Evolutionary conservation across 2,888 invertebrate species (phyloP), one percentile per base, ranked within the genome.

Genomic region (Stomorhina lunata): DNA sequence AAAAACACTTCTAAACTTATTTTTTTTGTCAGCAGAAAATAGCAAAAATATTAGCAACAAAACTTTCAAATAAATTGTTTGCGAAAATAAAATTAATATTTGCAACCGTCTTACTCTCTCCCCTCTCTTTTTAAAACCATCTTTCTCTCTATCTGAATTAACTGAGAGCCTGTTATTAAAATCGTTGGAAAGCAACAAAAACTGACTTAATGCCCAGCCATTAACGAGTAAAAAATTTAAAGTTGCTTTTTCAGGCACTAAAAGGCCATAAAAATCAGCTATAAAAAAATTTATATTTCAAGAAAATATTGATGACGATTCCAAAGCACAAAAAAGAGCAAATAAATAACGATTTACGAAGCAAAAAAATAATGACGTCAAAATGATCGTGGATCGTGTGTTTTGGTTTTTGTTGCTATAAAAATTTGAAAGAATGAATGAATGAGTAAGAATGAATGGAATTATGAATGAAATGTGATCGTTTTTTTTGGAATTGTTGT

Each of bases 131-230:
- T n/a, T n/a, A n/a, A n/a, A n/a, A n/a, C n/a, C n/a, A n/a, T n/a
- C n/a, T n/a, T n/a, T n/a, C 65, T 55, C 27, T 45, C 45, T 32
- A 57, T 29, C 1, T n/a, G 10, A 55, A n/a, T 15, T 29, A 63
- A 78, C 81, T 81, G 78, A 10, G 63, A 78, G 66, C 81, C 81
- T 81, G 81, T 78, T 81, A 81, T 63, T 53, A 68, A 78, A 77
- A 81, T 50, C 50, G 25, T 12, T 32, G n/a, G n/a, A 66, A 71
- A 65, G 27, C 53, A 71, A 66, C n/a, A 22, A 78, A 73, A 45
- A 66, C 43, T 43, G 57, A 69, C 73, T 81, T 55, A 40, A 65
- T 73, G 53, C 81, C 81, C 73, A 69, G 66, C 20, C 71, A 29
- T 25, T 34, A 15, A 5, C 17, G 20, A 45, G n/a, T 43, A 61